Conservation (phyloP, 2,888 invertebrate species). For the Drosophila atripex region DNA sequence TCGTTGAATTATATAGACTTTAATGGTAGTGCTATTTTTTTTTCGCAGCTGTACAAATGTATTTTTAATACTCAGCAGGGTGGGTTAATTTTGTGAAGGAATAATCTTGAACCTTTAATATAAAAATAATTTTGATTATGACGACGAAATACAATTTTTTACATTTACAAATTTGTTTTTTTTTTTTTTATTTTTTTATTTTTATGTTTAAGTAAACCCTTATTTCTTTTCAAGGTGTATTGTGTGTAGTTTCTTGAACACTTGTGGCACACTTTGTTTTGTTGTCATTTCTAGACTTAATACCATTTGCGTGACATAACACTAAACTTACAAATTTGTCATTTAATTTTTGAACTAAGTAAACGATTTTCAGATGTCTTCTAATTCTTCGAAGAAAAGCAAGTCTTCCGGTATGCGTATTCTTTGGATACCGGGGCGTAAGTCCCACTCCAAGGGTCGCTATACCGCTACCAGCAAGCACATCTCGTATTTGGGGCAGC, state of each 20-base stretch:
- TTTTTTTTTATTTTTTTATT: no score
- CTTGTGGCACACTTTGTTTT: slow-evolving; percentile 1
- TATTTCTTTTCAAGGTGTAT: no score
- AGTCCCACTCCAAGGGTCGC: slow-evolving; percentile 81
- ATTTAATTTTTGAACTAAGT: slow-evolving; percentile 26
- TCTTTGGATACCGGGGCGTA: slow-evolving; percentile 83
- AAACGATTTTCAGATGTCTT: slow-evolving; percentile 77
- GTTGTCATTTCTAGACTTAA: background rate
- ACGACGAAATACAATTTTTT: no score
- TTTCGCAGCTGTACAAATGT: no score
- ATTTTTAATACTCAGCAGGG: no score
- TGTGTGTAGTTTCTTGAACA: background rate
- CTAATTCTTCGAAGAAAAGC: slow-evolving; percentile 72
- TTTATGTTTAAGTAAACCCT: no score
- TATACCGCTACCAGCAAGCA: slow-evolving; percentile 79
- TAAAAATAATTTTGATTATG: no score
- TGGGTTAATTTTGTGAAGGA: no score
- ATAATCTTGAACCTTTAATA: no score
- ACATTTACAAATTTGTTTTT: no score
- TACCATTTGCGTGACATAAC: slow-evolving; percentile 2
- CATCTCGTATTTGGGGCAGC: slow-evolving; percentile 64
- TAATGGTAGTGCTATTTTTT: no score
- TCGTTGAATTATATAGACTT: no score
- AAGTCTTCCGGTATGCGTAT: slow-evolving; percentile 80
- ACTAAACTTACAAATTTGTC: background rate